Conservation (phyloP, 2,888 invertebrate species). For the Polietes domitor region DNA sequence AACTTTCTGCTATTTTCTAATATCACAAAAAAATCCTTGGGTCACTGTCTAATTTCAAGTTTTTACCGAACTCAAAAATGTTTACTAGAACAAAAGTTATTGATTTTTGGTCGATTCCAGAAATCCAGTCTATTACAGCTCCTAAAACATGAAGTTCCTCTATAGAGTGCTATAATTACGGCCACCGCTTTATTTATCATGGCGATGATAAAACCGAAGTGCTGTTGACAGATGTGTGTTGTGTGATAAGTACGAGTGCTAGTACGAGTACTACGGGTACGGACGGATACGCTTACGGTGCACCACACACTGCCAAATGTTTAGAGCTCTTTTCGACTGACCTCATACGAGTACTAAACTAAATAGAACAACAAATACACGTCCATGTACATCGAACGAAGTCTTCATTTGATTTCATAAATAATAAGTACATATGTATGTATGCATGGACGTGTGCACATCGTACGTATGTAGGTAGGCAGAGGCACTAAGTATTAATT, state of each 20-base stretch:
- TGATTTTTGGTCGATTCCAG: no score
- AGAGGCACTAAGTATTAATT: conserved; percentile 10
- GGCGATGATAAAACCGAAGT: conserved; percentile 36
- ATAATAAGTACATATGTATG: not conserved
- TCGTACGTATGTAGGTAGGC: not conserved
- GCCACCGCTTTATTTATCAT: conserved; percentile 19
- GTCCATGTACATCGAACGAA: not conserved
- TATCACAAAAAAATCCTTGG: no score
- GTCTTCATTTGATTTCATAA: conserved; percentile 3
- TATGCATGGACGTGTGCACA: not conserved
- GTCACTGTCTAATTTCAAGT: no score
- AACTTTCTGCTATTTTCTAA: no score
- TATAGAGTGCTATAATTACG: conserved; percentile 29
- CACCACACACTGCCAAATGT: conserved; percentile 4
- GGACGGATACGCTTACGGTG: not conserved
- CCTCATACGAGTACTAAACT: conserved; percentile 42
- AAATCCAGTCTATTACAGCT: no score
- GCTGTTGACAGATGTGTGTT: conserved; percentile 40
- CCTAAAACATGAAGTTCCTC: no score
- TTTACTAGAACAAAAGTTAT: no score
- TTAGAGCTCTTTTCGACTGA: conserved; percentile 23
- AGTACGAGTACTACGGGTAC: not conserved
- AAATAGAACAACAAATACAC: conserved; percentile 13
- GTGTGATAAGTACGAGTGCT: conserved; percentile 32
- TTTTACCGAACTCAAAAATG: no score